Evolutionary conservation across 2,113 vertebrate genomes (phyloP).

Genomic region (Muntiacus reevesi): DNA sequence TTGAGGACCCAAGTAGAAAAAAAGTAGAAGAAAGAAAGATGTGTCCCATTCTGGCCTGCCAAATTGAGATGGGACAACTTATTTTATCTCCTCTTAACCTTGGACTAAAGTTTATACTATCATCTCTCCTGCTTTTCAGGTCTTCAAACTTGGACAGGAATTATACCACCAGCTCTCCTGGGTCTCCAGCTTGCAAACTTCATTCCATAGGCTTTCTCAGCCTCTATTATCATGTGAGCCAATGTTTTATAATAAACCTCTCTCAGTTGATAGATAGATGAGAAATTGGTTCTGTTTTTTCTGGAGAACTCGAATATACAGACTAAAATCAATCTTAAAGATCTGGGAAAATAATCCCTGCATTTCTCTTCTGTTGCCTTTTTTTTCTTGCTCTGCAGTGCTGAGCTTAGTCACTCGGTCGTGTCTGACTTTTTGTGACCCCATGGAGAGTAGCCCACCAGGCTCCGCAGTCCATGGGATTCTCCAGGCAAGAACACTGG

Average conservation of each 20-base stretch:
- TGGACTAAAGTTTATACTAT: neutral
- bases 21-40: neutral
- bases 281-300: neutral
- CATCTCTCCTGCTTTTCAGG: neutral
- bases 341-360: neutral
- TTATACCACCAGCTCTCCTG: neutral
- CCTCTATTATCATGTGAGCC: neutral
- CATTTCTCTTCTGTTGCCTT: neutral
- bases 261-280: neutral
- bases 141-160: neutral
- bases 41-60: neutral
- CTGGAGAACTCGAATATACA: neutral
- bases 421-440: neutral
- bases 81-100: neutral
- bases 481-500: neutral
- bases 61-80: neutral
- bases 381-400: neutral
- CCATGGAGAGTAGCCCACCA: neutral
- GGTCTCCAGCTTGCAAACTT: neutral
- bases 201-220: neutral
- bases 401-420: neutral
- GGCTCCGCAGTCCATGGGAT: neutral
- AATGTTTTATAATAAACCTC: neutral
- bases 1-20: neutral
- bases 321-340: neutral